Evolutionary conservation across 2,113 vertebrate genomes (phyloP).

Genomic region (Mesembrinibis cayennensis): DNA sequence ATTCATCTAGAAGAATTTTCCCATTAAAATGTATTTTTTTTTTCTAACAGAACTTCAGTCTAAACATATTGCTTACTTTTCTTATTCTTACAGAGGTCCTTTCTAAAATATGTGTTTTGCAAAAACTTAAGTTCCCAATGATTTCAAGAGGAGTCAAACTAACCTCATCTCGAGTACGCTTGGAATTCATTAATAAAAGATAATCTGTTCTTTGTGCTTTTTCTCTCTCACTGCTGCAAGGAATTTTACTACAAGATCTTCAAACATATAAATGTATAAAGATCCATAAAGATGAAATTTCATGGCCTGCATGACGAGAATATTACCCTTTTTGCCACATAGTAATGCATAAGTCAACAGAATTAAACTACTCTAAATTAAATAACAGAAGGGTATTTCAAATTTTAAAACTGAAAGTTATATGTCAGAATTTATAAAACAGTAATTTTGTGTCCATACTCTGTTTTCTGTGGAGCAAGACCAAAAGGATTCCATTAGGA

Average conservation of each 20-base stretch:
- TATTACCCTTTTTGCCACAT: background rate
- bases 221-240: background rate
- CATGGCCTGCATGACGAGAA: background rate
- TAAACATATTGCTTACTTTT: background rate
- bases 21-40: background rate
- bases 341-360: background rate
- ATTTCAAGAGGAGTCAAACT: background rate
- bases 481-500: background rate
- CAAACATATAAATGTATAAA: background rate
- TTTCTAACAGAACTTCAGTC: background rate
- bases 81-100: background rate
- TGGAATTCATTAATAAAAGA: background rate
- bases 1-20: background rate
- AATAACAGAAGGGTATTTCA: background rate
- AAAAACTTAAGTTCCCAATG: background rate
- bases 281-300: background rate
- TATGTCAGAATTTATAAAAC: background rate
- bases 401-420: background rate
- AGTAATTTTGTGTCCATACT: background rate
- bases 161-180: rapidly evolving
- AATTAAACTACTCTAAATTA: background rate
- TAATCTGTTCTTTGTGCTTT: background rate
- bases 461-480: background rate
- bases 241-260: background rate
- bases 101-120: background rate